phyloP scores from a whole-genome alignment of 37 sponge, comb jelly and placozoan species.

The Crambe crambe region DNA sequence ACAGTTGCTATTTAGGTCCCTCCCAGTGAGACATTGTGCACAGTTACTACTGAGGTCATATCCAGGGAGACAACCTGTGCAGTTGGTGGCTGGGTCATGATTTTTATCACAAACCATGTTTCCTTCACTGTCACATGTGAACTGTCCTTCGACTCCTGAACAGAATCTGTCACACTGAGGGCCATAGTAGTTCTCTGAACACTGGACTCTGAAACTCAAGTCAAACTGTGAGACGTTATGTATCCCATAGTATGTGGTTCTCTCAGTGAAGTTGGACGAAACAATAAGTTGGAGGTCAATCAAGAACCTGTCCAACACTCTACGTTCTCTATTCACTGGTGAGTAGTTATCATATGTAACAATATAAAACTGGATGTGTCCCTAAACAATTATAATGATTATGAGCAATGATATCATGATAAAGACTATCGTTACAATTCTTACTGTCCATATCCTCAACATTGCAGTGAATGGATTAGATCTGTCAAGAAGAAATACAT shows the following conservation, averaged over 20 bases:
- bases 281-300: background rate
- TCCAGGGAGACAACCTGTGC: background rate
- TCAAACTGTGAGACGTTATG: background rate
- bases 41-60: background rate
- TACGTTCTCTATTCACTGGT: no score
- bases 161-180: background rate
- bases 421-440: no score
- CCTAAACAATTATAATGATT: no score
- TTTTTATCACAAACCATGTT: background rate
- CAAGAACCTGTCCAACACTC: background rate
- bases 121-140: background rate
- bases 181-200: constrained; percentile 11
- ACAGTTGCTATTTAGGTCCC: background rate
- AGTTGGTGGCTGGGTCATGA: background rate
- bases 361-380: background rate
- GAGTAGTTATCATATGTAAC: background rate
- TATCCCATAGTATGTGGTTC: background rate
- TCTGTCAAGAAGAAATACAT: no score
- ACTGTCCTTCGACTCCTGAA: background rate
- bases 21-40: background rate
- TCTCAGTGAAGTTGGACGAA: background rate
- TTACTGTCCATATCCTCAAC: no score
- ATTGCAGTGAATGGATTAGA: no score
- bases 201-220: background rate
- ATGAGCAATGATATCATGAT: no score